Conservation (phyloP, 2,113 vertebrate genomes). For the Naja naja region DNA sequence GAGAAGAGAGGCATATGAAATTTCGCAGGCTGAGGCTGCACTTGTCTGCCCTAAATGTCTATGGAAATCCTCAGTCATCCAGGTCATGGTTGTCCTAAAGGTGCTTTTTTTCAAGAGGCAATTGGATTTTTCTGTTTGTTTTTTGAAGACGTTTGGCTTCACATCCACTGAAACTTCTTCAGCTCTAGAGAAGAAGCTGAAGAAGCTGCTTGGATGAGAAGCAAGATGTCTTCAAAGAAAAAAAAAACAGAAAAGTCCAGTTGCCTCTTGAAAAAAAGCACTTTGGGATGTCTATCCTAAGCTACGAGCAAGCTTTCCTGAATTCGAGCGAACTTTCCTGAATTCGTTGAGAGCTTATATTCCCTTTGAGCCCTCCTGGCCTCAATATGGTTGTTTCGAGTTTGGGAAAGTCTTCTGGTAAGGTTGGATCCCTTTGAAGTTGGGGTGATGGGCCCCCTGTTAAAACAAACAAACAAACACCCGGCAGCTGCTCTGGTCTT, state of each 20-base stretch:
- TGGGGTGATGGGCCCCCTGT: not conserved
- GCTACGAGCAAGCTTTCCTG: not conserved
- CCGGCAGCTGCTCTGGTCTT: not conserved
- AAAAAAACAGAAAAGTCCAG: no score
- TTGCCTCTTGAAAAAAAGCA: no score
- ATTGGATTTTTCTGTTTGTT: no score
- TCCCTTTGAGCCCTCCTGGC: not conserved
- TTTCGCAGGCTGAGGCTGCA: not conserved
- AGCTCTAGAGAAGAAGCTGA: no score
- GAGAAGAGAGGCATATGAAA: not conserved
- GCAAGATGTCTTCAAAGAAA: no score
- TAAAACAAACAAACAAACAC: no score
- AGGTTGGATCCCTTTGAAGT: not conserved
- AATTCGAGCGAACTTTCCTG: not conserved
- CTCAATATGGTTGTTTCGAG: not conserved
- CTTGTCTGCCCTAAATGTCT: not conserved
- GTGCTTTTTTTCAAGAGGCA: no score
- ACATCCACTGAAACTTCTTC: no score
- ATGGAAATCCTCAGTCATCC: no score
- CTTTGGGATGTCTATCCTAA: not conserved
- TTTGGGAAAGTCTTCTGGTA: not conserved
- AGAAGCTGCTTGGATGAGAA: no score
- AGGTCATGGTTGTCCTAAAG: no score
- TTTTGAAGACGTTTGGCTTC: no score
- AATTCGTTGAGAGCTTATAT: not conserved